phyloP scores from a whole-genome alignment of 2,113 vertebrate species.

The Platysternon megacephalum region DNA sequence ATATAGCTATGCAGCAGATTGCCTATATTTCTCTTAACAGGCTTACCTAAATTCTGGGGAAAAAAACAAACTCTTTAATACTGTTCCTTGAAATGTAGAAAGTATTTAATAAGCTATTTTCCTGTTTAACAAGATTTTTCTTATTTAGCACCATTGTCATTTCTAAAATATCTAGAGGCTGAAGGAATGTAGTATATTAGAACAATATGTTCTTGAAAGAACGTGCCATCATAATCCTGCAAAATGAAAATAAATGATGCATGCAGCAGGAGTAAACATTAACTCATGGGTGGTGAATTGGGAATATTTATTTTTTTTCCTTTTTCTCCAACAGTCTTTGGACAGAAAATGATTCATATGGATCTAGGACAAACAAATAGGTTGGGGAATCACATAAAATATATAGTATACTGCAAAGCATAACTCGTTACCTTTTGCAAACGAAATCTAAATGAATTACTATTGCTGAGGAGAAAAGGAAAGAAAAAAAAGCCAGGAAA shows the following conservation, averaged over 20 bases:
- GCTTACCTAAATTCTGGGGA: background rate
- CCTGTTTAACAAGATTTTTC: constrained; percentile 60
- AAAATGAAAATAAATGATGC: constrained; percentile 76
- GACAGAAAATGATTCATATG: constrained; percentile 37
- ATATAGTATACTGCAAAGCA: background rate
- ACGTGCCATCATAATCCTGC: constrained; percentile 67
- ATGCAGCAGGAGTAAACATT: constrained; percentile 69
- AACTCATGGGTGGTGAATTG: constrained; percentile 60
- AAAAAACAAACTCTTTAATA: no score
- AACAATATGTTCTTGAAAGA: constrained; percentile 70
- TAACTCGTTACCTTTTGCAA: background rate
- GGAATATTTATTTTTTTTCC: constrained; percentile 12
- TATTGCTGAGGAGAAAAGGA: background rate
- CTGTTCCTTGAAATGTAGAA: background rate
- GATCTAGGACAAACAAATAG: constrained; percentile 34
- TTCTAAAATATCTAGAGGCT: constrained; percentile 50
- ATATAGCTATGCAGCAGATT: background rate
- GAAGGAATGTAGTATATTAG: constrained; percentile 70
- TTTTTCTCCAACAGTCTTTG: constrained; percentile 32
- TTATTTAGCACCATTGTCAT: constrained; percentile 63
- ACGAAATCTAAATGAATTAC: background rate
- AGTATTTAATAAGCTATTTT: constrained; percentile 44
- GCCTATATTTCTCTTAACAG: background rate
- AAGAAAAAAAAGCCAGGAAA: background rate
- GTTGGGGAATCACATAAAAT: constrained; percentile 6